These are phyloP conservation scores for Tetraneura akinire DNA, from an alignment of 1,140 invertebrate species.

Conservation along the genomic window DNA sequence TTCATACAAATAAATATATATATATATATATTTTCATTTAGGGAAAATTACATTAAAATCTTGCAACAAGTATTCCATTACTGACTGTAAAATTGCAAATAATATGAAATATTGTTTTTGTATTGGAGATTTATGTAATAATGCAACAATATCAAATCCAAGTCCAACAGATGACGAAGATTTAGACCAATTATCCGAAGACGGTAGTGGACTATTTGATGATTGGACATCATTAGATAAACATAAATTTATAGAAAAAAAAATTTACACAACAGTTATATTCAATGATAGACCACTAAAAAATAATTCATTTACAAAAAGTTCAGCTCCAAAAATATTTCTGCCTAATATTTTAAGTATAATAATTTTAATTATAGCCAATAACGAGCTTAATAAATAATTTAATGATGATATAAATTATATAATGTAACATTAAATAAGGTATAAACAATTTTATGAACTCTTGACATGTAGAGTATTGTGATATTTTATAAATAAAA, in stretches of 20 bases:
- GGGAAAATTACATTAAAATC: slow-evolving; percentile 18
- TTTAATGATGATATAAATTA: background rate
- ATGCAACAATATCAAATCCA: slow-evolving; percentile 24
- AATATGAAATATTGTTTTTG: slow-evolving; percentile 43
- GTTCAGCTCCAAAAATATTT: slow-evolving; percentile 36
- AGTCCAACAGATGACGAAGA: slow-evolving; percentile 39
- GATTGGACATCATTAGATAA: slow-evolving; percentile 14
- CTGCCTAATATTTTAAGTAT: slow-evolving; percentile 18
- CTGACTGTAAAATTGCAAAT: slow-evolving; percentile 41
- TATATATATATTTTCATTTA: background rate
- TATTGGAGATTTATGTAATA: slow-evolving; percentile 11
- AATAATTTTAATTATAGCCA: background rate
- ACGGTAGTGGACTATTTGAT: slow-evolving; percentile 40
- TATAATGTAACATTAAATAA: background rate
- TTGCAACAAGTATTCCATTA: slow-evolving; percentile 3
- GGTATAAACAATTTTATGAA: no score
- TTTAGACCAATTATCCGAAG: slow-evolving; percentile 29
- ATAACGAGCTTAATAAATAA: no score
- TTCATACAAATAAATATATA: no score
- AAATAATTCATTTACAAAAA: slow-evolving; percentile 11
- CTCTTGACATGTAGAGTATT: background rate
- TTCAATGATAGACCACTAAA: background rate
- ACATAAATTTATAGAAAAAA: background rate
- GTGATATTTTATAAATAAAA: background rate
- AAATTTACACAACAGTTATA: background rate